Conservation (phyloP, 2,888 invertebrate genomes). For the Blomia tropicalis region DNA sequence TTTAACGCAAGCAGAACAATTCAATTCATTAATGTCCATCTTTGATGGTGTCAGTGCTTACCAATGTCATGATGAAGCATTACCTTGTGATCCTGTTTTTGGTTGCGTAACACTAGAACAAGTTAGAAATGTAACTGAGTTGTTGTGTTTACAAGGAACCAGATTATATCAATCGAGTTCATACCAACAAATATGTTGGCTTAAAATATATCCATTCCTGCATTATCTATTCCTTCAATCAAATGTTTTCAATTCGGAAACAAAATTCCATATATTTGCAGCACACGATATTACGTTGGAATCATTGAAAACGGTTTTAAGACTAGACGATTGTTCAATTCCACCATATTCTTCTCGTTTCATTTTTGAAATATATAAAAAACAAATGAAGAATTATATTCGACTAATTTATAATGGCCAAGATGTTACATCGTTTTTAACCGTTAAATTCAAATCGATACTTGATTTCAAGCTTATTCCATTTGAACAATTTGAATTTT, state of each 20-base stretch:
- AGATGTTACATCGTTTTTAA: conserved; percentile 53
- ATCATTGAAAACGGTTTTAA: conserved; percentile 61
- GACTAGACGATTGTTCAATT: conserved; percentile 45
- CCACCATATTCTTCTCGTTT: conserved; percentile 73
- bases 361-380: conserved; percentile 58
- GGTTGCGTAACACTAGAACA: conserved; percentile 48
- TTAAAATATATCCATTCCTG: conserved; percentile 65
- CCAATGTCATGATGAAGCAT: conserved; percentile 61
- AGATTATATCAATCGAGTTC: conserved; percentile 39
- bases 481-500: background rate
- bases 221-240: conserved; percentile 65
- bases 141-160: conserved; percentile 60
- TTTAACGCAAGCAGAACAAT: background rate
- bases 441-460: background rate
- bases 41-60: conserved; percentile 67
- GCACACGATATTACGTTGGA: conserved; percentile 83
- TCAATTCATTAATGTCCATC: conserved; percentile 45
- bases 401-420: conserved; percentile 67
- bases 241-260: conserved; percentile 12
- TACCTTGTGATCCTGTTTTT: conserved; percentile 49
- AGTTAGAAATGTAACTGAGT: conserved; percentile 59
- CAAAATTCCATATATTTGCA: conserved; percentile 50
- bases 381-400: conserved; percentile 47
- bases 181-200: conserved; percentile 45
- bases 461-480: background rate